Evolutionary conservation across 1,140 invertebrate genomes (phyloP).

Genomic region (Bombus superbus): DNA sequence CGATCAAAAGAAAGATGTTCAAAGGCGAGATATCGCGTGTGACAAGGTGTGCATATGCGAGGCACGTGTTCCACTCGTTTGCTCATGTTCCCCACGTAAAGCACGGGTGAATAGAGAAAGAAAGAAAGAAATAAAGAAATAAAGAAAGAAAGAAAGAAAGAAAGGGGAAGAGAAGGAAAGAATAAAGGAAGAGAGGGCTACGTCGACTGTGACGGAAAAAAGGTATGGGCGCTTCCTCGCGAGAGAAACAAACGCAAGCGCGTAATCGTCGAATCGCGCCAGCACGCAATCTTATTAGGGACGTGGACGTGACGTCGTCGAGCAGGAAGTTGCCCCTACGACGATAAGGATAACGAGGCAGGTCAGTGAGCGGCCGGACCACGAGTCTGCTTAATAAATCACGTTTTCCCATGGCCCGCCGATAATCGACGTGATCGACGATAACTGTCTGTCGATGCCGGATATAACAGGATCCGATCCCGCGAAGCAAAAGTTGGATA

Average conservation of each 20-base stretch:
- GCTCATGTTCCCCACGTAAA: slow-evolving; percentile 44
- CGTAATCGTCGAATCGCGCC: slow-evolving; percentile 21
- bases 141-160: not conserved
- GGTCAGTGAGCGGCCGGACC: slow-evolving; percentile 64
- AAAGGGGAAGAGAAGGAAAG: not conserved
- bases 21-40: not conserved
- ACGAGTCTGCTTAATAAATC: slow-evolving; percentile 66
- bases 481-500: slow-evolving; percentile 11
- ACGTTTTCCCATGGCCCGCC: slow-evolving; percentile 61
- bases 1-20: not conserved
- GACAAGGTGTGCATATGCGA: slow-evolving; percentile 36
- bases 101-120: not conserved
- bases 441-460: slow-evolving; percentile 52
- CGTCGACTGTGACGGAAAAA: not conserved
- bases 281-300: slow-evolving; percentile 50
- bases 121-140: not conserved
- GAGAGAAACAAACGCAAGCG: slow-evolving; percentile 26
- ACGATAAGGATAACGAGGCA: slow-evolving; percentile 70
- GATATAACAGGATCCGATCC: slow-evolving; percentile 45
- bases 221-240: slow-evolving; percentile 9
- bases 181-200: not conserved
- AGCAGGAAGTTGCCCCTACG: slow-evolving; percentile 63
- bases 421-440: slow-evolving; percentile 63
- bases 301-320: slow-evolving; percentile 40
- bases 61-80: slow-evolving; percentile 57